Base-by-base conservation (phyloP, 1,140 invertebrate species). In the Panagrolaimus sp. region DNA sequence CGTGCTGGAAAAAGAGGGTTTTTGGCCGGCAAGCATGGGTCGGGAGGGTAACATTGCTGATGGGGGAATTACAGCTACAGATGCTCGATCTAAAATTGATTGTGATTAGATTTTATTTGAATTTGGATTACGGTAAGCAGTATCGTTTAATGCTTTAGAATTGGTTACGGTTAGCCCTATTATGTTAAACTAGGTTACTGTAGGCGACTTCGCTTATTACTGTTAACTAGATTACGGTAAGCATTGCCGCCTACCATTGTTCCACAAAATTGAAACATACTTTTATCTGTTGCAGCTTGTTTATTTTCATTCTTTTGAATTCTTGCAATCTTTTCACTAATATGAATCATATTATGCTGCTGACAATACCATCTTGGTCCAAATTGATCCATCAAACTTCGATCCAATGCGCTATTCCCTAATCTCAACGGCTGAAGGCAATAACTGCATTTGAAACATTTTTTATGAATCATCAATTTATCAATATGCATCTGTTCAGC, bases 401-500 rank as follows among this genome's bases (percentile, higher is more conserved):
- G 52, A 58, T 58, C 52, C 17, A 58, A 21, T 4, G 52, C 28
- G 17, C 52, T 26, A 21, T 58, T 58, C 3, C 52, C 52, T 5
- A 58, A 12, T 0, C 52, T 21, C 12, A 58, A n/a, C 28, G 52
- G 52, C 52, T 58, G 52, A 8, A 26, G 52, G 52, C 52, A 58
- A 28, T 58, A 58, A 28, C 52, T 58, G 17, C 52, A 58, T 28
- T 58, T 58, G 17, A 58, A 58, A 28, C 52, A 58, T 12, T 28
- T 21, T 28, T 58, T 58, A 14, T 58, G 52, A 58, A 58, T 58
- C 52, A 58, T 58, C 21, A 58, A 10, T 21, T 58, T 58, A 28
- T 58, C 52, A 28, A 58, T 58, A 28, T 58, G 21, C 52, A 58
- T 58, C 17, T 58, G 21, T 28, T 58, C 52, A 8, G 52, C 52